A percentile compares a stretch with the other conserved stretches of the same genome.
These are phyloP conservation scores for Caenorhabditis wallacei DNA, from an alignment of 2,888 invertebrate species.

Conservation along the genomic window DNA sequence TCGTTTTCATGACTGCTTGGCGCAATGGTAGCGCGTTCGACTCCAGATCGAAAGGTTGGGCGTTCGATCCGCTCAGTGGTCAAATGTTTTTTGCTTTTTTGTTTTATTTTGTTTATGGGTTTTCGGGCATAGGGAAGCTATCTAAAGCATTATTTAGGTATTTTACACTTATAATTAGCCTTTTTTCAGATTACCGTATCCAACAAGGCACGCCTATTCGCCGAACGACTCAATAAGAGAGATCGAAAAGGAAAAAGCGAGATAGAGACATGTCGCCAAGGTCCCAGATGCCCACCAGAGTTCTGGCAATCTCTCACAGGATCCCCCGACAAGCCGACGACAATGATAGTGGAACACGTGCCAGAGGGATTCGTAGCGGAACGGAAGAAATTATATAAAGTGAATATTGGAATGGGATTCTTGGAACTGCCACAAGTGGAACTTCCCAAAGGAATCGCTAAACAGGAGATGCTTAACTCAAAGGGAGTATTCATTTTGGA, in stretches of 20 bases:
- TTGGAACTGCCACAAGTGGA: slow-evolving; percentile 94
- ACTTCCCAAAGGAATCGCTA: slow-evolving; percentile 75
- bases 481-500: slow-evolving; percentile 97
- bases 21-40: slow-evolving; percentile 79
- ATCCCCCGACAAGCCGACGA: slow-evolving; percentile 66
- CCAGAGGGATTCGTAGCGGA: slow-evolving; percentile 77
- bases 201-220: slow-evolving; percentile 88
- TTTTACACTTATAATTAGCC: no score
- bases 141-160: neutral
- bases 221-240: slow-evolving; percentile 98
- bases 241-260: slow-evolving; percentile 97
- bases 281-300: slow-evolving; percentile 89
- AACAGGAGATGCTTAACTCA: slow-evolving; percentile 89
- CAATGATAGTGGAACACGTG: slow-evolving; percentile 87
- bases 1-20: slow-evolving; percentile 71
- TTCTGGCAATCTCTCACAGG: slow-evolving; percentile 89
- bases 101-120: no score
- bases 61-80: slow-evolving; percentile 77
- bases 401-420: slow-evolving; percentile 98
- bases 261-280: slow-evolving; percentile 90
- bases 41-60: slow-evolving; percentile 79
- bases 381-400: slow-evolving; percentile 84
- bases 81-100: slow-evolving; percentile 25
- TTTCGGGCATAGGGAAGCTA: neutral
- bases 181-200: slow-evolving; percentile 82